Evolutionary conservation across 2,888 invertebrate genomes (phyloP).

Genomic region (Cremastinae sp.): DNA sequence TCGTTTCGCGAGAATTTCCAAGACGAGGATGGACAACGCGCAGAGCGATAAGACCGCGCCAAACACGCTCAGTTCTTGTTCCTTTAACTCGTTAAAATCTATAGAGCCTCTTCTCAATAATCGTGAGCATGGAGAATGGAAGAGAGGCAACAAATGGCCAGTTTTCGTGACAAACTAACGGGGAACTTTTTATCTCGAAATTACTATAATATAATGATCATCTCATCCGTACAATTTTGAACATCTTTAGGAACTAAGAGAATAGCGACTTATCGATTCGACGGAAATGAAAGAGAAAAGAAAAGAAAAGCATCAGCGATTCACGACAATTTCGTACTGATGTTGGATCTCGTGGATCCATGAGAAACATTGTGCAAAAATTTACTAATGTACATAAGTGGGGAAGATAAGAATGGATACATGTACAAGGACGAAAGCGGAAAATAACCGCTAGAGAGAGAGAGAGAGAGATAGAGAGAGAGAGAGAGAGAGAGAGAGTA

Average conservation of each 20-base stretch:
- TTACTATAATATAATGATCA: no score
- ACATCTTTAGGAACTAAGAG: slow-evolving; percentile 46
- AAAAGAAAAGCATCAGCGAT: slow-evolving; percentile 6
- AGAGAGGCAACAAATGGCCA: slow-evolving; percentile 13
- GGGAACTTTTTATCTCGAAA: no score
- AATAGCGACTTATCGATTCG: slow-evolving; percentile 25
- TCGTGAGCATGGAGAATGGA: slow-evolving; percentile 18
- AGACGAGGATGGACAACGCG: no score
- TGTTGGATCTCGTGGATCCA: background rate
- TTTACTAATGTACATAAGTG: slow-evolving; percentile 2
- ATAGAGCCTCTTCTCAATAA: slow-evolving; percentile 37
- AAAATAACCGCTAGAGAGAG: slow-evolving; percentile 32
- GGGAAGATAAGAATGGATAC: background rate
- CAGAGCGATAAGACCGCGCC: background rate
- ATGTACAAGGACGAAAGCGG: background rate
- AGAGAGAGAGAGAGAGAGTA: background rate
- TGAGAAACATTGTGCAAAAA: slow-evolving; percentile 8
- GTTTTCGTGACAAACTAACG: background rate
- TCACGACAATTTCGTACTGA: slow-evolving; percentile 1
- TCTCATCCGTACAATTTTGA: background rate
- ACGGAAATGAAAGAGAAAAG: slow-evolving; percentile 2
- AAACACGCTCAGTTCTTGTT: background rate
- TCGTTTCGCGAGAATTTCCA: no score
- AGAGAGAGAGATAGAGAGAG: slow-evolving; percentile 14
- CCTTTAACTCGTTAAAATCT: slow-evolving; percentile 15